Evolutionary conservation across 2,113 vertebrate species (phyloP).

Genomic region (Solenodon paradoxus): DNA sequence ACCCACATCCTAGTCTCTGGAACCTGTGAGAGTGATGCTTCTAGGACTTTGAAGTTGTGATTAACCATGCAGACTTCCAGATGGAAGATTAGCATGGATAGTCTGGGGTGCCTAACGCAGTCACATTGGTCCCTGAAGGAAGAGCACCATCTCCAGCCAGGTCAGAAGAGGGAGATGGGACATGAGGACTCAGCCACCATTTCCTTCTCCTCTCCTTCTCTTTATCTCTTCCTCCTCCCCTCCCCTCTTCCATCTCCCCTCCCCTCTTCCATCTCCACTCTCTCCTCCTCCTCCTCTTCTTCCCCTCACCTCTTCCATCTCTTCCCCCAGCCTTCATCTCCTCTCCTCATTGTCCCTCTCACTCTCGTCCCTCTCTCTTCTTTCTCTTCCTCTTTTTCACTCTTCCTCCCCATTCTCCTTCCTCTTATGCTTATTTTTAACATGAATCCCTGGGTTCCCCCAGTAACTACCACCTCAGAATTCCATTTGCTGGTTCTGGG

Average conservation of each 20-base stretch:
- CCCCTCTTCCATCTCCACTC: neutral
- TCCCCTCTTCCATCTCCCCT: neutral
- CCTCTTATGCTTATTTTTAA: no score
- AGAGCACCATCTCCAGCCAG: neutral
- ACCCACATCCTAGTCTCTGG: accelerated
- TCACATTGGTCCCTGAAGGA: neutral
- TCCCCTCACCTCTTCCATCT: neutral
- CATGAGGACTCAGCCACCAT: accelerated
- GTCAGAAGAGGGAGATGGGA: neutral
- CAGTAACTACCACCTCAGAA: neutral
- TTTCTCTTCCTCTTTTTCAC: neutral
- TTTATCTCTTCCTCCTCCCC: neutral
- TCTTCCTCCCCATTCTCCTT: no score
- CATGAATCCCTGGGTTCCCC: neutral
- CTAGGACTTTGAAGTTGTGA: neutral
- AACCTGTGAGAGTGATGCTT: neutral
- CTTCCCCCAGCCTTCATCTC: neutral
- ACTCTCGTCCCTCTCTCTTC: no score
- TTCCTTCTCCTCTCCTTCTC: no score
- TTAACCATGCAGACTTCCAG: neutral
- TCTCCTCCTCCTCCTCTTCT: neutral
- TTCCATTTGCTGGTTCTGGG: neutral
- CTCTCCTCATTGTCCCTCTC: neutral
- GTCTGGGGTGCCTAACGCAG: accelerated
- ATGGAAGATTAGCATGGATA: no score